Evolutionary conservation across 2,888 invertebrate species (phyloP).

Genomic region (Agrochola lychnidis): DNA sequence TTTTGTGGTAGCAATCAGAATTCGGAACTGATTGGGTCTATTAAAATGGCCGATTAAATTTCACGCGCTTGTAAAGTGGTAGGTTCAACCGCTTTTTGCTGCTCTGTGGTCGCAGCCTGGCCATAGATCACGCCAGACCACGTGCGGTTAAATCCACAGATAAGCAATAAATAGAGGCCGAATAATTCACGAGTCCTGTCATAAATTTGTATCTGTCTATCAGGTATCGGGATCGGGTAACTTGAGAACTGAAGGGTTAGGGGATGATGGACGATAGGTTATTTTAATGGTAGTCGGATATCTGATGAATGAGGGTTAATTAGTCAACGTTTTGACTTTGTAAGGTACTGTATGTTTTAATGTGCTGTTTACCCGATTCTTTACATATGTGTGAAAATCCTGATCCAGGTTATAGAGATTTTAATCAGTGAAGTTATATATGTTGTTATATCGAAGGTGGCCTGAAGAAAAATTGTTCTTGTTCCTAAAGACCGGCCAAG

Average conservation of each 20-base stretch:
- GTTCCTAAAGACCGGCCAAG: too few species aligned
- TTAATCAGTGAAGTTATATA: neutral
- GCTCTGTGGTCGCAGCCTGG: slow-evolving; percentile 50
- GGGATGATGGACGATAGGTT: slow-evolving; percentile 61
- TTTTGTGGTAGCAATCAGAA: slow-evolving; percentile 61
- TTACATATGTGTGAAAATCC: neutral
- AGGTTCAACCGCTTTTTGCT: slow-evolving; percentile 50
- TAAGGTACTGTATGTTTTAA: slow-evolving; percentile 1
- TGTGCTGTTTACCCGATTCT: neutral
- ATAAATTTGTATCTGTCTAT: slow-evolving; percentile 86
- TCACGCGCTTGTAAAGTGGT: slow-evolving; percentile 54
- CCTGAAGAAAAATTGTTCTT: neutral
- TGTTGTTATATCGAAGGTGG: too few species aligned
- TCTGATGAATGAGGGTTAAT: slow-evolving; percentile 55
- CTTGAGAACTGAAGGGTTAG: slow-evolving; percentile 73
- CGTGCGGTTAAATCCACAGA: slow-evolving; percentile 78
- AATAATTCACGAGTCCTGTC: slow-evolving; percentile 72
- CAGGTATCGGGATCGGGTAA: slow-evolving; percentile 79
- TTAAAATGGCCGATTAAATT: slow-evolving; percentile 59
- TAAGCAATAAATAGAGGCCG: slow-evolving; percentile 74
- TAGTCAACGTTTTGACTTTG: slow-evolving; percentile 53
- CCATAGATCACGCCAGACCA: slow-evolving; percentile 68
- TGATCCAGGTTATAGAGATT: neutral
- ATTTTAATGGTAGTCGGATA: slow-evolving; percentile 60
- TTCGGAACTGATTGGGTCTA: slow-evolving; percentile 50